Evolutionary conservation across 2,113 vertebrate species (phyloP).

Genomic region (Ptilorrhoa leucosticta): DNA sequence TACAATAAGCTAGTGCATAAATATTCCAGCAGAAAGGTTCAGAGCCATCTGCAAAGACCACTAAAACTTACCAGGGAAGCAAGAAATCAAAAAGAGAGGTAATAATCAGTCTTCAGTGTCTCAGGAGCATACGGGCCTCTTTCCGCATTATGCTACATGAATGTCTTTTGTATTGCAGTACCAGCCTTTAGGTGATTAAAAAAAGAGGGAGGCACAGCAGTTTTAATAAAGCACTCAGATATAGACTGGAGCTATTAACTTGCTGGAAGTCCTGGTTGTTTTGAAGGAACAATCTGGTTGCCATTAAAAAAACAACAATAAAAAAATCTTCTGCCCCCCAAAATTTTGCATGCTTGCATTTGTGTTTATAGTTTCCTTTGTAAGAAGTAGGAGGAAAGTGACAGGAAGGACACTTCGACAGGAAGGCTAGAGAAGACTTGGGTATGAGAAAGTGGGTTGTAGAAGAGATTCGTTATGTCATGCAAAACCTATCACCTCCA

Average conservation of each 20-base stretch:
- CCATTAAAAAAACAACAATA: neutral
- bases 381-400: neutral
- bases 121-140: neutral
- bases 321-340: neutral
- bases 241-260: neutral
- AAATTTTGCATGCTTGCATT: neutral
- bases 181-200: neutral
- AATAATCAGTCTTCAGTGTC: neutral
- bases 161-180: neutral
- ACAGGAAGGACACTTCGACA: neutral
- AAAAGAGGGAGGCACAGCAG: neutral
- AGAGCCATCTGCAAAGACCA: slow-evolving; percentile 16
- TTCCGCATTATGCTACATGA: neutral
- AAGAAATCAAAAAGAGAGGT: neutral
- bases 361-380: neutral
- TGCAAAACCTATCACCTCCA: neutral
- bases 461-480: neutral
- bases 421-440: neutral
- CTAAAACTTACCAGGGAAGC: neutral
- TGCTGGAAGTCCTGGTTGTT: neutral
- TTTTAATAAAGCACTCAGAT: neutral
- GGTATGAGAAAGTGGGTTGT: neutral
- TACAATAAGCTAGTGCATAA: neutral
- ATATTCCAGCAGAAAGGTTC: neutral
- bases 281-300: slow-evolving; percentile 3